phyloP scores from a whole-genome alignment of 2,888 invertebrate genomes.

The Perdita meconis region DNA sequence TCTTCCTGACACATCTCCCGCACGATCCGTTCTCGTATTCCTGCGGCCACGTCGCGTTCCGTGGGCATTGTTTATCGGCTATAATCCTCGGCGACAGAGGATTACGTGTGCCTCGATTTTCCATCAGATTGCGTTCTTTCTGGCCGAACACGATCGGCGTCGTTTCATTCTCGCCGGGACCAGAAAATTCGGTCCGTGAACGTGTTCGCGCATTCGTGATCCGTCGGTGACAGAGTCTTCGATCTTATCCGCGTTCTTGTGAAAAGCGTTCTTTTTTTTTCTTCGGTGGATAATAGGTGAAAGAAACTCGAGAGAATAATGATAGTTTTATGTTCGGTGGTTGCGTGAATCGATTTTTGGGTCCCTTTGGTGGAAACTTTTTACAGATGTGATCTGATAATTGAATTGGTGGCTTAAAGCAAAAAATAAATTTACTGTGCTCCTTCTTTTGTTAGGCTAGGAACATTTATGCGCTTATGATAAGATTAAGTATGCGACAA shows the following conservation, averaged over 20 bases:
- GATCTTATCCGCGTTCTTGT: slow-evolving; percentile 51
- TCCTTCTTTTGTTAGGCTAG: too few relatives aligned
- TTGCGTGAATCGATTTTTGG: slow-evolving; percentile 4
- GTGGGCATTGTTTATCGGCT: slow-evolving; percentile 74
- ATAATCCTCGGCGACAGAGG: slow-evolving; percentile 72
- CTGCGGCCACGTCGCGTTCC: slow-evolving; percentile 35
- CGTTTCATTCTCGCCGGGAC: slow-evolving; percentile 1
- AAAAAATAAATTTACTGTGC: too few relatives aligned
- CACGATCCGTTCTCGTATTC: slow-evolving; percentile 57
- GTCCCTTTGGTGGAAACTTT: background rate
- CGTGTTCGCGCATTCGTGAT: slow-evolving; percentile 12
- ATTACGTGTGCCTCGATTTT: slow-evolving; percentile 77
- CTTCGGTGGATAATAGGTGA: background rate
- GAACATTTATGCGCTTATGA: too few relatives aligned
- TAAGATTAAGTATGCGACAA: too few relatives aligned
- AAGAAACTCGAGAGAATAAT: background rate
- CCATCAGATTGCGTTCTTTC: slow-evolving; percentile 67
- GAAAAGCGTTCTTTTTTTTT: slow-evolving; percentile 29
- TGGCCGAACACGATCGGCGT: slow-evolving; percentile 16
- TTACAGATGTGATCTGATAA: too few relatives aligned
- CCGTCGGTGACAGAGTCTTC: slow-evolving; percentile 29
- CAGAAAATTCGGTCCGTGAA: slow-evolving; percentile 24
- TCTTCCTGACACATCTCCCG: slow-evolving; percentile 57
- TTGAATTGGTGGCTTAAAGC: too few relatives aligned
- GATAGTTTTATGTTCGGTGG: background rate